Conservation (phyloP, 2,113 vertebrate genomes). For the Odocoileus hemionus region DNA sequence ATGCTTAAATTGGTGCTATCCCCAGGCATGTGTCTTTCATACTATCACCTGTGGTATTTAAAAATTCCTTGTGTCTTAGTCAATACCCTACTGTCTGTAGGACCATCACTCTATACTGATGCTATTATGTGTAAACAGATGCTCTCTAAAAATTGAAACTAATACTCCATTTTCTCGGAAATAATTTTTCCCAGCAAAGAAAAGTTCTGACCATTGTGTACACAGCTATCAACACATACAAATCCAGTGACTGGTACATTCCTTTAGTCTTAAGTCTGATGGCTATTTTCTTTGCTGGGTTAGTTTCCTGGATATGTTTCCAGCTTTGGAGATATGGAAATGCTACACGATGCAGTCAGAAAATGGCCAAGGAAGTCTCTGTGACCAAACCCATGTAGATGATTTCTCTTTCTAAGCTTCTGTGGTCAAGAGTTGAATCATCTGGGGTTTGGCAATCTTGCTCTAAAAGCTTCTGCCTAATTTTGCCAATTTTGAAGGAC, state of each 20-base stretch:
- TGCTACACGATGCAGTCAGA: neutral
- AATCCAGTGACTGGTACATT: conserved; percentile 51
- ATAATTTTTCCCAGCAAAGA: conserved; percentile 56
- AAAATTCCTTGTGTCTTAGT: neutral
- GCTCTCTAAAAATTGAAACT: neutral
- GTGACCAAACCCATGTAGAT: conserved; percentile 29
- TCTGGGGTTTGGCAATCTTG: neutral
- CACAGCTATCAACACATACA: conserved; percentile 59
- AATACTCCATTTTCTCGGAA: conserved; percentile 36
- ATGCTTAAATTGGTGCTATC: neutral
- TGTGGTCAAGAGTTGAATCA: neutral
- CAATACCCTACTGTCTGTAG: neutral
- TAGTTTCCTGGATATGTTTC: conserved; percentile 49
- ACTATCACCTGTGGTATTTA: neutral
- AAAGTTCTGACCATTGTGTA: conserved; percentile 59
- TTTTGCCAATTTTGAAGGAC: neutral
- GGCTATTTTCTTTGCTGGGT: conserved; percentile 44
- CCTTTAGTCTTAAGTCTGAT: conserved; percentile 58
- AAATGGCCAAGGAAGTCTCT: neutral
- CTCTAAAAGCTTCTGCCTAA: neutral
- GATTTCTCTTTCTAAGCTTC: neutral
- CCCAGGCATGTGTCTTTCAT: neutral
- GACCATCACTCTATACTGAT: neutral
- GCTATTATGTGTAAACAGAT: neutral
- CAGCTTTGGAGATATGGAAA: conserved; percentile 57